Base-by-base conservation (phyloP, 2,113 vertebrate species). In the Microcebus griseorufus region DNA sequence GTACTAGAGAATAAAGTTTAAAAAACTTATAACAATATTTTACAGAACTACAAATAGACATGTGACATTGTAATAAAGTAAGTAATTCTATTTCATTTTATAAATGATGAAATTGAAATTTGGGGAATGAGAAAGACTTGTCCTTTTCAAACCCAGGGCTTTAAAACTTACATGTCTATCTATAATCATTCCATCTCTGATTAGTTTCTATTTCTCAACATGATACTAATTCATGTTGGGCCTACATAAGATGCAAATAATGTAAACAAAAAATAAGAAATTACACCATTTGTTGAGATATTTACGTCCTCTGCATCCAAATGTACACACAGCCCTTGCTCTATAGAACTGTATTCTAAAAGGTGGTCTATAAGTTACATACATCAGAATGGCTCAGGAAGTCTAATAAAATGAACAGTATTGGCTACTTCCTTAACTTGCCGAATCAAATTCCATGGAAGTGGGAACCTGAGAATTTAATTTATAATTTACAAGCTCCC, bases 1-100 rank as follows among this genome's bases (percentile, higher is more conserved):
- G 18, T 32, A 11, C n/a, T 87, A 13, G 6, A 55, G 5, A 34
- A 78, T 69, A 93, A 78, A 76, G 3, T 58, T 69, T 91, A 65
- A 92, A 89, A 13, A 73, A 80, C 93, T 62, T 34, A 81, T n/a
- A 94, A 92, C 11, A 86, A 20, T 23, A 83, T 97, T 72, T 96
- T 81, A 78, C 0, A 88, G 6, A 13, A 93, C 0, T 58, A 93
- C 39, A 70, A 84, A 48, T 69, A 85, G 14, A 70, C 37, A 37
- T 51, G 16, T 85, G 25, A 48, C 29, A 72, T 17, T 34, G 2
- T 45, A 70, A 25, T n/a, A 9, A 96, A 73, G 8, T 2, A 69
- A 32, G 18, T 39, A 48, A 75, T 94, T 62, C 27, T 48, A 65
- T 18, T 81, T 60, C 37, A 51, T 42, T 83, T 73, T 69, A 48